Percentiles rank a stretch among this genome's conserved stretches.
These are phyloP conservation scores for Sepiola atlantica DNA, from an alignment of 2,888 invertebrate species.

Conservation along the genomic window DNA sequence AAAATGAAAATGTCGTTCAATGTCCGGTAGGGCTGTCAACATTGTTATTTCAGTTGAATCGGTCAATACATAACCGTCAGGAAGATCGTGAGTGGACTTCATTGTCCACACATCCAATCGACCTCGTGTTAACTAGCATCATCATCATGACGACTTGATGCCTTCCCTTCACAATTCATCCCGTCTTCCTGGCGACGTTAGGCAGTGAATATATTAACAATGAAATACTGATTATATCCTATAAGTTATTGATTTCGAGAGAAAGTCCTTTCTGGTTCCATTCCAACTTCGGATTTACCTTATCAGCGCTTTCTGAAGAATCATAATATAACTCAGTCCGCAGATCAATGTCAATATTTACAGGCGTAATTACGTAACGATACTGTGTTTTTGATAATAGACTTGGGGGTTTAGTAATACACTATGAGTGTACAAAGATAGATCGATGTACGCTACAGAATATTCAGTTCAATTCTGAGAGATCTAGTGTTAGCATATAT, in stretches of 20 bases:
- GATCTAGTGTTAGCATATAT: no score
- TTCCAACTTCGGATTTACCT: background rate
- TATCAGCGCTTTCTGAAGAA: background rate
- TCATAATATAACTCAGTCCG: background rate
- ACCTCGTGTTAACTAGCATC: background rate
- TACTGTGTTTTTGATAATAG: background rate
- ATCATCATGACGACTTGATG: background rate
- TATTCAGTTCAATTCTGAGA: no score
- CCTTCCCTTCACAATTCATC: background rate
- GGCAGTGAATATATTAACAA: slow-evolving; percentile 5
- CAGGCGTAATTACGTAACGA: background rate
- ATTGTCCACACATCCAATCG: background rate
- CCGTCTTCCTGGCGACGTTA: background rate
- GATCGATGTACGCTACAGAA: no score
- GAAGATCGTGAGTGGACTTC: background rate
- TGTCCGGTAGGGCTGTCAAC: background rate
- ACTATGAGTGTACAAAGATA: no score
- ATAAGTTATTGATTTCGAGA: background rate
- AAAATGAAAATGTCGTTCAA: background rate
- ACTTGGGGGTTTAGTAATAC: background rate
- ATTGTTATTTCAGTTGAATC: background rate
- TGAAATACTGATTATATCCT: background rate
- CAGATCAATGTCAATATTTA: background rate
- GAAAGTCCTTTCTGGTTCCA: background rate
- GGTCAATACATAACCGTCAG: background rate